Evolutionary conservation across 2,888 invertebrate genomes (phyloP).

Genomic region (Agriopis leucophaearia): DNA sequence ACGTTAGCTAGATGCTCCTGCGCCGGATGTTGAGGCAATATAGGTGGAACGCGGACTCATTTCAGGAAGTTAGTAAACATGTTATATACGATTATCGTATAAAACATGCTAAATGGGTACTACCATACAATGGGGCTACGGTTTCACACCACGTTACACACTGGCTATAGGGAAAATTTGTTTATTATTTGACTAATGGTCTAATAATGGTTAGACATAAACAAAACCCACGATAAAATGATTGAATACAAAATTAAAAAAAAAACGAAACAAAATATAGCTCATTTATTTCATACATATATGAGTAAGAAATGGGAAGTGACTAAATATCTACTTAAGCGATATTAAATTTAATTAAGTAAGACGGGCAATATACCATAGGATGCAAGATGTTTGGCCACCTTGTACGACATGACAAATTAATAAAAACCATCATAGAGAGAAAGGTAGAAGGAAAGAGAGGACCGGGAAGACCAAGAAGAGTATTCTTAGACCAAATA

Average conservation of each 20-base stretch:
- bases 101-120: background rate
- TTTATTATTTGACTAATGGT: background rate
- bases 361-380: background rate
- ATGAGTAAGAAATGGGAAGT: background rate
- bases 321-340: background rate
- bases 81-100: background rate
- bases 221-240: background rate
- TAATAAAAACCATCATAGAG: too few species aligned
- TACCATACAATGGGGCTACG: background rate
- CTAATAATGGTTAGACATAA: too few species aligned
- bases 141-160: background rate
- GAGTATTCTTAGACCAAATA: too few species aligned
- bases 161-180: too few species aligned
- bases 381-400: too few species aligned
- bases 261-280: background rate
- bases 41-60: constrained; percentile 32
- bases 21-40: constrained; percentile 3
- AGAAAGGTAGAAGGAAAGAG: too few species aligned
- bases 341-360: background rate
- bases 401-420: too few species aligned
- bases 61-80: constrained; percentile 33
- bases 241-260: background rate
- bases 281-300: background rate
- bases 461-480: too few species aligned
- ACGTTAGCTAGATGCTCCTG: background rate